Base-by-base conservation (phyloP, 2,797 vertebrate genomes). In the Neopelma chrysocephalum region DNA sequence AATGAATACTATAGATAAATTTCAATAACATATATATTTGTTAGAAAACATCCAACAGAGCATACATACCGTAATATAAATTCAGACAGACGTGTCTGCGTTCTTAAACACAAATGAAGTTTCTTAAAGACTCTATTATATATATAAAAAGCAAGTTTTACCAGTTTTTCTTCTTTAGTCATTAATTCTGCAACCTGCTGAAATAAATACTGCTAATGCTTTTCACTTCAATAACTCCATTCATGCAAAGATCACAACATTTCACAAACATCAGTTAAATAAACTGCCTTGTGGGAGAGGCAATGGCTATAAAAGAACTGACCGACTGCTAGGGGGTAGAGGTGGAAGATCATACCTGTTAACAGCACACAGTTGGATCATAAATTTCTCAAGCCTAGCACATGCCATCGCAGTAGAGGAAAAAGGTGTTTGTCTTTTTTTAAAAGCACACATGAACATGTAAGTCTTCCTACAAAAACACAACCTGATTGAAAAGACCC, bases 161-260 rank as follows among this genome's bases (percentile, higher is more conserved):
- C 95, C 65, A 85, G 90, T 92, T 90, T 85, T 87, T 48, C 90
- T 77, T 90, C 87, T 80, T 84, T 21, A 82, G 71, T 61, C 65
- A 87, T 80, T 92, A 94, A 83, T 75, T 75, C 78, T 0, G 0
- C 65, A 78, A 75, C 32, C 26, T n/a, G 53, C 65, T 43, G 68
- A 94, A 96, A 92, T 87, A 95, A 95, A 93, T 75, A 95, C 31
- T 82, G 84, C 51, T 92, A 89, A 92, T 77, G 82, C 50, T 90
- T 91, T 91, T 73, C 75, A 57, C 83, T 90, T 96, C 91, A 94
- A 34, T 93, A 93, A 80, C 43, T 94, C 64, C 75, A 94, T 94
- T 95, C 83, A 96, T 66, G 23, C 25, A 42, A 81, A 82, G 87
- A 94, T 90, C 70, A 84, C 78, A 89, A 71, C 61, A 71, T 75